phyloP scores from a whole-genome alignment of 2,113 vertebrate species.

The Apaloderma vittatum region DNA sequence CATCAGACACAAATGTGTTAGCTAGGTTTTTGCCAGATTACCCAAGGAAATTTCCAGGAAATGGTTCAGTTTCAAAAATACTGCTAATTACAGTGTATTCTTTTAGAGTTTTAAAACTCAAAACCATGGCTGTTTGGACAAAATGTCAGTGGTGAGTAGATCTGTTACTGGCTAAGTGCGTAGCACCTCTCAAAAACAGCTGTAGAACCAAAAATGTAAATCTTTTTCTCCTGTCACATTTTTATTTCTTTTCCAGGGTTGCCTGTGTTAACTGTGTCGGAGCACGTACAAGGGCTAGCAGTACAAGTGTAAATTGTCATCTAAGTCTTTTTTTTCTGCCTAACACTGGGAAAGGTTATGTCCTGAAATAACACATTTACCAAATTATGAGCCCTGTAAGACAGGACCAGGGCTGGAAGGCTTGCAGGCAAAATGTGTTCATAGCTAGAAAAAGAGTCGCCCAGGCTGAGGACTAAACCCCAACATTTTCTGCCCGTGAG shows the following conservation, averaged over 20 bases:
- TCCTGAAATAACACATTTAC: slow-evolving; percentile 3
- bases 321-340: background rate
- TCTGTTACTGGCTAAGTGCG: background rate
- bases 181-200: background rate
- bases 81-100: background rate
- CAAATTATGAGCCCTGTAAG: background rate
- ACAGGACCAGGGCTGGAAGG: background rate
- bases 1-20: background rate
- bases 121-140: background rate
- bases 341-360: slow-evolving; percentile 5
- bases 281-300: background rate
- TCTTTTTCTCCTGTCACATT: background rate
- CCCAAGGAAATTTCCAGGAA: background rate
- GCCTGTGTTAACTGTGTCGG: background rate
- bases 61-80: background rate
- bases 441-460: background rate
- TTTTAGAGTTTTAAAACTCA: background rate
- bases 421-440: background rate
- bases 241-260: background rate
- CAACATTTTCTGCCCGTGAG: background rate
- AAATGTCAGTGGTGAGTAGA: background rate
- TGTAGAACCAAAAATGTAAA: background rate
- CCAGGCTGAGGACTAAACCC: background rate
- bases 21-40: background rate
- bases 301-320: slow-evolving; percentile 35